A percentile compares a stretch with the other conserved stretches of the same genome.
These are phyloP conservation scores for Gadus macrocephalus DNA, from an alignment of 2,113 vertebrate species.

Conservation along the genomic window DNA sequence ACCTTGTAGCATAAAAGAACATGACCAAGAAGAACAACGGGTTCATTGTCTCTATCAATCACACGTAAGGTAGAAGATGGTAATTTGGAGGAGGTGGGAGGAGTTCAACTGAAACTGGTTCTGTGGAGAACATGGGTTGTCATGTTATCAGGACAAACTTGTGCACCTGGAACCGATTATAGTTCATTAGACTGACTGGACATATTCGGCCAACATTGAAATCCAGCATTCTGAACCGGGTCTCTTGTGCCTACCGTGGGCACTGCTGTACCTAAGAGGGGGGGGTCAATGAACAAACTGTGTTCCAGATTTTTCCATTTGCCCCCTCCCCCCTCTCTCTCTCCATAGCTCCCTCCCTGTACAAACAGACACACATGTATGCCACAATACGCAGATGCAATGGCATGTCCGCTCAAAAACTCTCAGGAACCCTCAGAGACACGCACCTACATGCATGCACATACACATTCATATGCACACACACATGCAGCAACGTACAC, in stretches of 20 bases:
- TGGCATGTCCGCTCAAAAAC: not conserved
- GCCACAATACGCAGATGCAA: slow-evolving; percentile 5
- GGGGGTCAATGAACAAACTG: slow-evolving; percentile 58
- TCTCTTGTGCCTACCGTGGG: slow-evolving; percentile 15
- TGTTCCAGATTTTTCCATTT: slow-evolving; percentile 59
- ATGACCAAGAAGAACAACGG: too few relatives aligned
- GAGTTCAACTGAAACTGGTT: too few relatives aligned
- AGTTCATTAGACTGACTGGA: too few relatives aligned
- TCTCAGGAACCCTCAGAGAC: not conserved
- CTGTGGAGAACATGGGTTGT: too few relatives aligned
- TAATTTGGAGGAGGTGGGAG: too few relatives aligned
- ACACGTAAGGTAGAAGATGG: too few relatives aligned
- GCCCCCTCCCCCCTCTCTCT: slow-evolving; percentile 35
- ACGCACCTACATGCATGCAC: not conserved
- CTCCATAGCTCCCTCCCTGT: slow-evolving; percentile 29
- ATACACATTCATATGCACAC: slow-evolving; percentile 12
- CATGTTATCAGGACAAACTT: too few relatives aligned
- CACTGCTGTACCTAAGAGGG: too few relatives aligned
- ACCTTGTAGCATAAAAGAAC: too few relatives aligned
- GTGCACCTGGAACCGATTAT: too few relatives aligned
- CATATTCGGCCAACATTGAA: not conserved
- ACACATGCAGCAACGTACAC: not conserved
- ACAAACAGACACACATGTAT: slow-evolving; percentile 17
- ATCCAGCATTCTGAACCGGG: slow-evolving; percentile 4
- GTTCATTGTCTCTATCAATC: too few relatives aligned